Conservation (phyloP, 2,797 vertebrate genomes). For the Fratercula arctica region DNA sequence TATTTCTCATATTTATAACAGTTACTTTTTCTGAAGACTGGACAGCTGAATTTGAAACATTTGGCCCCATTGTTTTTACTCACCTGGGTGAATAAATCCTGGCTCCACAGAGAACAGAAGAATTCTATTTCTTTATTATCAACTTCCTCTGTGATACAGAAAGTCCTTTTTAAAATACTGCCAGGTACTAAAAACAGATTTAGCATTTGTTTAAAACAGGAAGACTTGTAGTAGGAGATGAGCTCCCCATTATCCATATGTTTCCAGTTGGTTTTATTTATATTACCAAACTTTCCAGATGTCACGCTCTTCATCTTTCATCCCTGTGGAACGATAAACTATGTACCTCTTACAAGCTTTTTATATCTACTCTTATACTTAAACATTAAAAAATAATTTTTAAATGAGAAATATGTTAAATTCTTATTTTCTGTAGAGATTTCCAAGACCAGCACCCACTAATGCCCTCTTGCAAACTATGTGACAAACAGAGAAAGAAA, state of each 20-base stretch:
- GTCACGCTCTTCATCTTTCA: not conserved
- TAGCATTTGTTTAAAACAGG: constrained; percentile 50
- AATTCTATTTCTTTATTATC: constrained; percentile 1
- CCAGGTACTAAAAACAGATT: constrained; percentile 18
- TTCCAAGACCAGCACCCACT: not conserved
- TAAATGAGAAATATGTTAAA: not conserved
- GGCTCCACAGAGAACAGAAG: not conserved
- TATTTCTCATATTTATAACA: not conserved
- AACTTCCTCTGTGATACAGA: constrained; percentile 35
- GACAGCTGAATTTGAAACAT: constrained; percentile 5
- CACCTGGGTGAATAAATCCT: constrained; percentile 11
- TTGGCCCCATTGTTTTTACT: not conserved
- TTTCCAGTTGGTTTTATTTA: constrained; percentile 64
- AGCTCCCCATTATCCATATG: constrained; percentile 62
- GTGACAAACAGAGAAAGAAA: not conserved
- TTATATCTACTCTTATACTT: not conserved
- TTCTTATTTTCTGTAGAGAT: not conserved
- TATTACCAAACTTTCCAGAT: constrained; percentile 65
- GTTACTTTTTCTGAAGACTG: not conserved
- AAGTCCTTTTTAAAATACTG: constrained; percentile 40
- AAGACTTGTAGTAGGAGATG: constrained; percentile 57
- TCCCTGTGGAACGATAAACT: constrained; percentile 29
- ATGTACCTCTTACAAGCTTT: constrained; percentile 9
- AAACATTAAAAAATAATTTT: not conserved
- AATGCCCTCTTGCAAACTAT: not conserved